Evolutionary conservation across 2,113 vertebrate species (phyloP), one percentile per base, ranked within the genome.

Genomic region (Trinectes maculatus): DNA sequence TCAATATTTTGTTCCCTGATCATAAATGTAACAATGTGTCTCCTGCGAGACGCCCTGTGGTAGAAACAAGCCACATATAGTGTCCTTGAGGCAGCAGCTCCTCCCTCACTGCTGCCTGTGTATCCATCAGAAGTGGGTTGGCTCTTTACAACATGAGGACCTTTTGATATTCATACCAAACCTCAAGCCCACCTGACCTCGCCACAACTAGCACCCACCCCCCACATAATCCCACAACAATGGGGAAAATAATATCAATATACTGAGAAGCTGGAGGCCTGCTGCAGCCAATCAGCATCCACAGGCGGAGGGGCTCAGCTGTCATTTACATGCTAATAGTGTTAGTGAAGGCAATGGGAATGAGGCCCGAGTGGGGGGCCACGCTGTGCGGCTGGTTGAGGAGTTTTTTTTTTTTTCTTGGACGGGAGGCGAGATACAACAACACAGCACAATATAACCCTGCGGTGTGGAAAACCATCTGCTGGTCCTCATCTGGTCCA

Each of bases 321-420:
- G 69, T 74, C 74, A 89, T 91, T 91, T 87, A 79, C 84, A 91
- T 91, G 87, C 77, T 86, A 91, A 91, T 90, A 37, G 31, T 47
- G 64, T 77, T 74, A 60, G 82, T 46, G 73, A 44, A 69, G 54
- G 70, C 42, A 34, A 49, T 31, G 73, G 33, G 26, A 43, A 59
- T 7, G 49, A 59, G 81, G 64, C 60, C 37, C 3, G 21, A 18
- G 40, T n/a, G 49, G 55, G 78, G 70, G 72, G 60, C 53, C 70
- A 22, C 6, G 26, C 70, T 13, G 42, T 6, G 61, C 8, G 8
- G 24, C 54, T 11, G 13, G 63, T 46, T 26, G 52, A 52, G 34
- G 59, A 51, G 48, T 24, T 26, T 28, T 43, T 73, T 49, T 42
- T 39, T 22, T 25, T 8, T 42, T 42, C 3, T 19, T 19, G 19